phyloP scores from a whole-genome alignment of 2,888 invertebrate species.

The Melieria crassipennis region DNA sequence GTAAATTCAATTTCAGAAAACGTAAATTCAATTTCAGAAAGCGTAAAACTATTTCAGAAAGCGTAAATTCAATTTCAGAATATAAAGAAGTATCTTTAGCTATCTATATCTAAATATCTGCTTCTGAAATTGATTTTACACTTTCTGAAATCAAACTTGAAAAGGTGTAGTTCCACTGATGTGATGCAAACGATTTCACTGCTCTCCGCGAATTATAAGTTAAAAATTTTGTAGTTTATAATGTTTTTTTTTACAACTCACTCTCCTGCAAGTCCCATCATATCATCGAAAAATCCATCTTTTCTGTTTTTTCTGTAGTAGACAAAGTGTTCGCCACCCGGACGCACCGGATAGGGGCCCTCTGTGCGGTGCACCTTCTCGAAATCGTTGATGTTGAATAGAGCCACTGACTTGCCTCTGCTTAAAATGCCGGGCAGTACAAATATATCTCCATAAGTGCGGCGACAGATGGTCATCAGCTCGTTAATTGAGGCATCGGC shows the following conservation, averaged over 20 bases:
- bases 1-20: too few species aligned
- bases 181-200: too few species aligned
- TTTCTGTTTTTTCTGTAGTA: slow-evolving; percentile 59
- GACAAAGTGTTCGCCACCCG: slow-evolving; percentile 59
- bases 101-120: too few species aligned
- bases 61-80: too few species aligned
- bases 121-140: too few species aligned
- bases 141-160: too few species aligned
- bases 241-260: slow-evolving; percentile 12
- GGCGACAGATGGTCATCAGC: slow-evolving; percentile 42
- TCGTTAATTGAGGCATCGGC: slow-evolving; percentile 41
- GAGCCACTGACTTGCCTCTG: slow-evolving; percentile 57
- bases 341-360: slow-evolving; percentile 66
- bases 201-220: too few species aligned
- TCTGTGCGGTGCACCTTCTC: slow-evolving; percentile 66
- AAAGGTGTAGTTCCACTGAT: too few species aligned
- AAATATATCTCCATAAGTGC: slow-evolving; percentile 63
- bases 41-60: too few species aligned
- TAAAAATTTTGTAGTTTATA: too few species aligned
- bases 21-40: too few species aligned
- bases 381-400: slow-evolving; percentile 68
- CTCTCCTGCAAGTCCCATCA: slow-evolving; percentile 32
- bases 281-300: slow-evolving; percentile 35
- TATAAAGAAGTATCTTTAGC: too few species aligned
- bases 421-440: slow-evolving; percentile 63